Conservation (phyloP, 2,113 vertebrate species). For the Emydura subglobosa region DNA sequence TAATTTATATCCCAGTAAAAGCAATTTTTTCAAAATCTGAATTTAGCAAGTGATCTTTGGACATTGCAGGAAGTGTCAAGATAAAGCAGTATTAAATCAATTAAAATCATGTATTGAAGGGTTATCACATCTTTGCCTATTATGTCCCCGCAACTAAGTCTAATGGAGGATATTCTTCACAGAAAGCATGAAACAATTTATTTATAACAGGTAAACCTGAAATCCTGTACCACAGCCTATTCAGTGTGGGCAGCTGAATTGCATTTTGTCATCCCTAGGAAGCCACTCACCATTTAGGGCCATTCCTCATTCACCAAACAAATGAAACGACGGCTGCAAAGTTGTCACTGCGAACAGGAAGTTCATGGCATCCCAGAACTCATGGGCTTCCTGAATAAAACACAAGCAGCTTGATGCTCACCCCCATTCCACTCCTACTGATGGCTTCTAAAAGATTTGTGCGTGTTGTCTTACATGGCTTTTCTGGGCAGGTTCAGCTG, state of each 20-base stretch:
- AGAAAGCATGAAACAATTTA: background rate
- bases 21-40: background rate
- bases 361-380: no score
- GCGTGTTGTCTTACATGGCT: no score
- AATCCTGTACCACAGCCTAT: fast-evolving
- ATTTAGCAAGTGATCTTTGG: background rate
- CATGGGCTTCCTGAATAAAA: no score
- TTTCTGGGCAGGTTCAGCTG: no score
- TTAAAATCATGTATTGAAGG: background rate
- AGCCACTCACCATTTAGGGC: background rate
- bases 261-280: no score
- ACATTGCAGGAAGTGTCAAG: background rate
- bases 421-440: no score
- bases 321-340: background rate
- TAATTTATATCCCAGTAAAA: background rate
- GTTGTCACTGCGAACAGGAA: no score
- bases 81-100: background rate
- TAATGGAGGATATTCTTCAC: background rate
- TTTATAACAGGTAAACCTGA: no score
- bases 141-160: background rate
- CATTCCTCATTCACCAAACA: background rate
- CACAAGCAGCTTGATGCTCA: no score
- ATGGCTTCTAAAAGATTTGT: no score
- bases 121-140: background rate
- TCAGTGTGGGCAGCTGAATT: fast-evolving